Evolutionary conservation across 1,140 invertebrate genomes (phyloP).

Genomic region (Platyscapa corneri): DNA sequence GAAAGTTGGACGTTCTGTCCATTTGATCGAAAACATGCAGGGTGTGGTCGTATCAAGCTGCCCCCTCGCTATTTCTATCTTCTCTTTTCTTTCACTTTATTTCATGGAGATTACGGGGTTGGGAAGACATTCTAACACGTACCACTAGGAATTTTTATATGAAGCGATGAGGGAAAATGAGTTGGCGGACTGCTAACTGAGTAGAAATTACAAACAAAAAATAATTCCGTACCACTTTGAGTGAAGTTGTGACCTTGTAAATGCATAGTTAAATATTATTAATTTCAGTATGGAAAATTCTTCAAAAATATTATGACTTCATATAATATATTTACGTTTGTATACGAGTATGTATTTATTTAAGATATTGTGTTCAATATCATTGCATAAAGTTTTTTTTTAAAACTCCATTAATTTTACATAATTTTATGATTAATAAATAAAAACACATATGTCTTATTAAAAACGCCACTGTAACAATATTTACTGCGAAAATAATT

Average conservation of each 20-base stretch:
- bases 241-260: neutral
- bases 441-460: neutral
- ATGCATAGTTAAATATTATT: neutral
- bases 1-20: neutral
- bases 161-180: neutral
- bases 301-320: too few relatives aligned
- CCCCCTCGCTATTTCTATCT: too few relatives aligned
- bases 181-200: neutral
- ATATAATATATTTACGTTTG: too few relatives aligned
- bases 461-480: too few relatives aligned
- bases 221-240: constrained; percentile 1
- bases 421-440: neutral
- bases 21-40: neutral
- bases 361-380: too few relatives aligned
- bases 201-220: neutral
- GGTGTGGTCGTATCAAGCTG: constrained; percentile 22
- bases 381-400: too few relatives aligned
- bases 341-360: too few relatives aligned
- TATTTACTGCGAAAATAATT: too few relatives aligned
- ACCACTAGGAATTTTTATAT: constrained; percentile 69
- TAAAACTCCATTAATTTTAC: neutral
- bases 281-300: neutral
- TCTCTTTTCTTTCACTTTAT: neutral
- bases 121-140: constrained; percentile 62
- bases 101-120: neutral